Conservation (phyloP, 1,140 invertebrate species). For the Drosophila albomicans region DNA sequence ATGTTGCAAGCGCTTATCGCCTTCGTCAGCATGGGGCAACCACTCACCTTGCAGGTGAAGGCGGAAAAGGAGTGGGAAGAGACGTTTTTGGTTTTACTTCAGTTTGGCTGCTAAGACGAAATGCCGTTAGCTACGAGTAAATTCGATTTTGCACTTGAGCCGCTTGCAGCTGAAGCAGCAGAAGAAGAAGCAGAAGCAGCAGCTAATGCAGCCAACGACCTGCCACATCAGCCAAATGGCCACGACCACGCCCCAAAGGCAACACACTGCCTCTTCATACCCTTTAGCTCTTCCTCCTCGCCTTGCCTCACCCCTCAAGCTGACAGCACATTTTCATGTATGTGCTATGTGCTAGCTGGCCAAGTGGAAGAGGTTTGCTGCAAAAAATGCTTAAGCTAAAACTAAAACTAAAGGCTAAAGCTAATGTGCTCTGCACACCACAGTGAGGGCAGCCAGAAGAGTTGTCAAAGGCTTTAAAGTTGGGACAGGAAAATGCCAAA, state of each 20-base stretch:
- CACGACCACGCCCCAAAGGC: conserved; percentile 28
- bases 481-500: no score
- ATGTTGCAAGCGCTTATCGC: conserved; percentile 76
- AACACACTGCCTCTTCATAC: background rate
- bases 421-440: conserved; percentile 49
- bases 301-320: background rate
- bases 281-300: background rate
- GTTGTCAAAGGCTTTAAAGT: background rate
- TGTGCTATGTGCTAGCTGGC: conserved; percentile 37
- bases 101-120: conserved; percentile 72
- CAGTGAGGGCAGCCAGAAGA: conserved; percentile 19
- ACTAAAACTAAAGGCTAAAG: conserved; percentile 50
- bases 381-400: conserved; percentile 57
- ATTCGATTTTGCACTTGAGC: conserved; percentile 82
- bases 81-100: conserved; percentile 14
- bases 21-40: conserved; percentile 51
- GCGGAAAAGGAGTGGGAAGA: background rate
- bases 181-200: background rate
- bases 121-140: conserved; percentile 73
- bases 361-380: conserved; percentile 55
- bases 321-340: conserved; percentile 1
- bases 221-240: conserved; percentile 46
- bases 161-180: conserved; percentile 49
- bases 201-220: conserved; percentile 74
- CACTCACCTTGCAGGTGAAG: background rate